Base-by-base conservation (phyloP, 2,888 invertebrate genomes). In the Ophioninae sp. region DNA sequence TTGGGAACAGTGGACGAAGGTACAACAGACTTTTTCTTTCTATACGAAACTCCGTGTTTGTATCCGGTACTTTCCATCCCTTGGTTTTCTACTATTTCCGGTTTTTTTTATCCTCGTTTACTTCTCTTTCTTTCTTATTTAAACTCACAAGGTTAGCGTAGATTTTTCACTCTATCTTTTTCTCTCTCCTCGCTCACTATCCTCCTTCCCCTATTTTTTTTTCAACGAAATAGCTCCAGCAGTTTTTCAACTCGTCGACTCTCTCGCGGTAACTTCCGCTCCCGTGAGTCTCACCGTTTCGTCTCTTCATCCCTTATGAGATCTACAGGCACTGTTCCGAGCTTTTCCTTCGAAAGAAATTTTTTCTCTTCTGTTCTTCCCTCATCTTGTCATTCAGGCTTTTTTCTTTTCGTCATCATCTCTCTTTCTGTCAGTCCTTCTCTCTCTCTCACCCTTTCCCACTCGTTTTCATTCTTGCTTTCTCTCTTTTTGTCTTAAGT, bases 201-300 rank as follows among this genome's bases (percentile, higher is more conserved):
- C 9, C 20, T 44, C 9, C 22, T 51, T 6, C 23, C 23, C 23
- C 22, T 44, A 13, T 22, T 30, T 30, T 56, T 76, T 75, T 73
- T 74, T 82, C 74, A 78, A 81, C 83, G 81, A 81, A 84, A 84
- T 84, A 84, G 78, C 83, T 84, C 78, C 74, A 81, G 81, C 78
- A 79, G 78, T 84, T 84, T 84, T 84, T 84, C 78, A 78, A 81
- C 84, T 84, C 75, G 71, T 84, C 78, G 81, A 63, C 74, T 78
- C 77, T 71, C 83, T 81, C 67, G 17, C 73, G 68, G 73, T 79
- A 77, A 77, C 82, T 84, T 82, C 82, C 82, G 82, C 79, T 82
- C 64, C 61, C 51, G 73, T 44, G 79, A 77, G 71, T 82, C 68
- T 51, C 65, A 22, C 65, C 20, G 64, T 30, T 65, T 77, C 76